A percentile compares a stretch with the other conserved stretches of the same genome.
Conservation (phyloP, 2,113 vertebrate genomes). For the Oryzias curvinotus region DNA sequence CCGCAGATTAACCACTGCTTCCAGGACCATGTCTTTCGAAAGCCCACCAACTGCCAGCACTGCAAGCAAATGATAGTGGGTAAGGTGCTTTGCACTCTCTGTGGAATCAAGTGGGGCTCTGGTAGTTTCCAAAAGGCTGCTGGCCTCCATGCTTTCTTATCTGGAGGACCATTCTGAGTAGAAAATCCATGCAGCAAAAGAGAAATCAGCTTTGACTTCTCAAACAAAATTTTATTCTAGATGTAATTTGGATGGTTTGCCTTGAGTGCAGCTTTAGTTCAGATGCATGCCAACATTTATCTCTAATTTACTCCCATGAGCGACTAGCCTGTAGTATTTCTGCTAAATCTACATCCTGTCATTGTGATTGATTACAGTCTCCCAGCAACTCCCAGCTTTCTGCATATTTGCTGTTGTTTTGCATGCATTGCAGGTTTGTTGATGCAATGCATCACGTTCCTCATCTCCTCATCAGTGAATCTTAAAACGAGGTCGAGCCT, state of each 20-base stretch:
- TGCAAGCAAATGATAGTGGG: slow-evolving; percentile 91
- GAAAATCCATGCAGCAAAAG: no score
- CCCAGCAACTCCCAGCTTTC: slow-evolving; percentile 15
- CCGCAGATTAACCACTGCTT: slow-evolving; percentile 84
- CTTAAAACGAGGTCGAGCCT: slow-evolving; percentile 17
- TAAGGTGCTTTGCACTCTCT: slow-evolving; percentile 61
- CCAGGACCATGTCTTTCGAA: slow-evolving; percentile 88
- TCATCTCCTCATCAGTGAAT: slow-evolving; percentile 14
- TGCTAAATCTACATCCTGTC: slow-evolving; percentile 54
- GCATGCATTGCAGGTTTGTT: slow-evolving; percentile 40
- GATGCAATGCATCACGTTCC: slow-evolving; percentile 29
- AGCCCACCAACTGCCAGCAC: slow-evolving; percentile 87
- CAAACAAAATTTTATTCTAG: background rate
- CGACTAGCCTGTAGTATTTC: slow-evolving; percentile 16
- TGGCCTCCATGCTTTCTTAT: background rate
- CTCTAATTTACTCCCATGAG: slow-evolving; percentile 24
- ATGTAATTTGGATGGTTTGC: slow-evolving; percentile 7
- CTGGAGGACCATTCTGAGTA: background rate
- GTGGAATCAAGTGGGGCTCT: background rate
- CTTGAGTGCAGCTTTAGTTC: background rate
- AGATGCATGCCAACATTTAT: slow-evolving; percentile 7
- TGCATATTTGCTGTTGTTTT: slow-evolving; percentile 22
- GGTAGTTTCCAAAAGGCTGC: background rate
- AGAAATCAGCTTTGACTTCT: no score
- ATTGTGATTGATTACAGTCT: slow-evolving; percentile 55